Evolutionary conservation across 2,888 invertebrate species (phyloP), one percentile per base, ranked within the genome.

Genomic region (Troilus luridus): DNA sequence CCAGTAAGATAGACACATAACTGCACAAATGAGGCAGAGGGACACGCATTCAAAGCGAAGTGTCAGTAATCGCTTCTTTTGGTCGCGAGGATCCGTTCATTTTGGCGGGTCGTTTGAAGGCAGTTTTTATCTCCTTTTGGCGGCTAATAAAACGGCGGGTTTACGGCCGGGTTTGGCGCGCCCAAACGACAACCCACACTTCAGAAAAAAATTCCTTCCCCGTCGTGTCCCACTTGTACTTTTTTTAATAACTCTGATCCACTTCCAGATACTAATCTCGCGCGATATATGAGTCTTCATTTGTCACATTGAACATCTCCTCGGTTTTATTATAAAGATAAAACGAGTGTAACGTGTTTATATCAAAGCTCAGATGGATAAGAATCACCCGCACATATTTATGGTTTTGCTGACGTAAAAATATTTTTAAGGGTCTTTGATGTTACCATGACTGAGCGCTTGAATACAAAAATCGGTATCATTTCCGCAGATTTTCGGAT

Each of bases 101-200:
- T 85, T 85, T 85, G 85, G 85, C 85, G 85, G 85, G 85, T 6
- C 85, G 85, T 85, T 85, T 85, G 85, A 85, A 85, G 85, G 56
- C 21, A 8, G 11, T 85, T 85, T 85, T 85, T 85, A 85, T 56
- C 85, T 85, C 85, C 85, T 85, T 85, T 85, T 85, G 85, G 85
- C 85, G 56, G 85, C 56, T 85, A 85, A 85, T 85, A 85, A 85
- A 85, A 85, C n/a, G 56, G 58, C 21, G 85, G 58, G 85, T 85
- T 85, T 85, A 85, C 56, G 54, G 85, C 85, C 5, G 85, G 58
- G 85, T 85, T 58, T 85, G 85, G 85, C 85, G 85, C n/a, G n/a
- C 56, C 85, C n/a, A 85, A 85, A 56, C 85, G 85, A 81, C 81
- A 17, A 12, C 17, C 54, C 81, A n/a, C 54, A 56, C n/a, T 85